Base-by-base conservation (phyloP, 2,888 invertebrate species). In the Hypselothyrea guttata region DNA sequence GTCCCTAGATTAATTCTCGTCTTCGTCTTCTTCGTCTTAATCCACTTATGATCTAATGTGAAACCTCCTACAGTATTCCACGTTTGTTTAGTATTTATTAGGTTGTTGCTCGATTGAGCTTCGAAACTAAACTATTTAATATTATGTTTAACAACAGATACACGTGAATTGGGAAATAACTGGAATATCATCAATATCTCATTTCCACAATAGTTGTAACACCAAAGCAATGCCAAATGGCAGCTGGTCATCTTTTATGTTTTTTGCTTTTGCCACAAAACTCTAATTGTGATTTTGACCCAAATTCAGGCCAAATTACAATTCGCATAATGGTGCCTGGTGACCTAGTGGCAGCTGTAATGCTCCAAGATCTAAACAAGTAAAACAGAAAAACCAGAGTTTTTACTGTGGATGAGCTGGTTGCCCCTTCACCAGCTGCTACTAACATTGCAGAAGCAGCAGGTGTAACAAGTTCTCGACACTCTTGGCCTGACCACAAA, bases 391-490 rank as follows among this genome's bases (percentile, higher is more conserved):
- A 30, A 7, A 8, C 9, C 30, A 30, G 38, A 38, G 38, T 16
- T 38, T 11, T 8, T 54, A 41, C 53, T 30, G 41, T 12, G 38
- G 53, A 71, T 58, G 63, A 59, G 51, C 34, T 37, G 47, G 8
- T 13, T 18, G 45, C 54, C 44, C 49, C 65, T 56, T 56, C 51
- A 47, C 53, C 51, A 51, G 35, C 34, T 16, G 51, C 49, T 52
- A 35, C 22, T 34, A 38, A 4, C 18, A 40, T 41, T 28, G n/a
- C 41, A 31, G 31, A 18, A 45, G 30, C 69, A 49, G 81, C 84
- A 84, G 84, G 84, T 84, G 84, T 86, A 84, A 85, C 86, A 77
- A 84, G 84, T 86, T 86, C 72, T 86, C 42, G 72, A 61, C 65
- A 51, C 52, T 66, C 22, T 70, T 72, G 67, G 66, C 57, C 62